Conservation (phyloP, 2,888 invertebrate genomes). For the Watsonalla cultraria region DNA sequence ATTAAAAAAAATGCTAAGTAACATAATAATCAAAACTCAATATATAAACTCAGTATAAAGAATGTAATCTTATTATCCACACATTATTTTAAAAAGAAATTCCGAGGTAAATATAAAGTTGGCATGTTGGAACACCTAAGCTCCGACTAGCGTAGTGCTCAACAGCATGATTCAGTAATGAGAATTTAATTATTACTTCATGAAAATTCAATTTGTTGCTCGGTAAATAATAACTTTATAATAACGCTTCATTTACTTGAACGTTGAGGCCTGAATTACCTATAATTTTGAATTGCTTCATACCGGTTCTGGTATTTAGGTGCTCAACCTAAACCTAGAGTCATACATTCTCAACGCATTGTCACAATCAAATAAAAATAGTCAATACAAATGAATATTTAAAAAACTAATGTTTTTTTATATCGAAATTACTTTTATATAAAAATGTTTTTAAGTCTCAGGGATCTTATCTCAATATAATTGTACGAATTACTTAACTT, state of each 20-base stretch:
- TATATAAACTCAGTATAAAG: too few relatives aligned
- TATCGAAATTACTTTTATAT: too few relatives aligned
- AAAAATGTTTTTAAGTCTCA: too few relatives aligned
- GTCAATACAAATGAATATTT: too few relatives aligned
- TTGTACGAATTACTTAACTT: too few relatives aligned
- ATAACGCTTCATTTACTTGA: slow-evolving; percentile 25
- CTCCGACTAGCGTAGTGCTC: slow-evolving; percentile 37
- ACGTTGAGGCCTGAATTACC: neutral
- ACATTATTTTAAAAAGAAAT: slow-evolving; percentile 6
- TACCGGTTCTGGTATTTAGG: neutral
- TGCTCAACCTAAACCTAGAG: neutral
- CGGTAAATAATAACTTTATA: slow-evolving; percentile 38
- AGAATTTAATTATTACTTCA: slow-evolving; percentile 49
- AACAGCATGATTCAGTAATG: slow-evolving; percentile 31
- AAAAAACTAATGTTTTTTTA: too few relatives aligned
- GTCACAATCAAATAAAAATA: too few relatives aligned
- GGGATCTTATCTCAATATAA: too few relatives aligned
- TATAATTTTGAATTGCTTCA: neutral
- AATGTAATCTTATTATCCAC: neutral
- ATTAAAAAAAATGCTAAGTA: too few relatives aligned
- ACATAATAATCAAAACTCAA: too few relatives aligned
- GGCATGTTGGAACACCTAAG: slow-evolving; percentile 32
- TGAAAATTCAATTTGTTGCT: slow-evolving; percentile 52
- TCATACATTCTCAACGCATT: too few relatives aligned
- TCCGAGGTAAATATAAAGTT: slow-evolving; percentile 30